Evolutionary conservation across 1,140 invertebrate genomes (phyloP), one percentile per base, ranked within the genome.

Genomic region (Bombus pyrosoma): DNA sequence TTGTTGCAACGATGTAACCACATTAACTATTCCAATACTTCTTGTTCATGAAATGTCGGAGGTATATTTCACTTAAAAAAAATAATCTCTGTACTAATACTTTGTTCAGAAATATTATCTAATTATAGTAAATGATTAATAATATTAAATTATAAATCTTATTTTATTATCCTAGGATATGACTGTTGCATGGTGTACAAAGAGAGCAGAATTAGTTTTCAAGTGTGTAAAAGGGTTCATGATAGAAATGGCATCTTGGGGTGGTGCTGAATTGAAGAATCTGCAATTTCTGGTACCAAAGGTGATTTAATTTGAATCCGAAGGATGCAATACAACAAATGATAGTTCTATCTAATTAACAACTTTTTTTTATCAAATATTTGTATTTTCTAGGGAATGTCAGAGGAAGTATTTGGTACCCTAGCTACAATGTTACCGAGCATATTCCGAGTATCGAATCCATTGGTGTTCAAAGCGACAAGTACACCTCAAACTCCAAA

Each of bases 221-320:
- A 99, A 99, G 95, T 99, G 99, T 96, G 98, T 99, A 34, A 99
- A 99, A 96, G 99, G 99, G 1, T 99, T 99, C 94, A 99, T 99
- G 98, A 99, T 99, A 94, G 99, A 99, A 96, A 99, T 99, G 96
- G 97, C 98, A 12, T 98, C 97, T 2, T 98, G 97, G 97, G 98
- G 98, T 85, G 98, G 98, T 34, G 97, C 98, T 25, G 98, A 99
- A 93, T 96, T 99, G 43, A 97, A 98, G 92, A 99, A 98, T 94
- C 96, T 98, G 66, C 98, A 98, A 94, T 98, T 98, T 94, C 94
- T 98, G 79, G 96, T 98, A 22, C 98, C 98, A 39, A 96, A 97
- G 95, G 97, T 97, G 95, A 93, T 18, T 77, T 4, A 1, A 43
- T 68, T 41, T 9, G 12, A 39, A 25, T 6, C 1, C 32, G 1